phyloP scores from a whole-genome alignment of 2,888 invertebrate genomes.

The Aplocera efformata region DNA sequence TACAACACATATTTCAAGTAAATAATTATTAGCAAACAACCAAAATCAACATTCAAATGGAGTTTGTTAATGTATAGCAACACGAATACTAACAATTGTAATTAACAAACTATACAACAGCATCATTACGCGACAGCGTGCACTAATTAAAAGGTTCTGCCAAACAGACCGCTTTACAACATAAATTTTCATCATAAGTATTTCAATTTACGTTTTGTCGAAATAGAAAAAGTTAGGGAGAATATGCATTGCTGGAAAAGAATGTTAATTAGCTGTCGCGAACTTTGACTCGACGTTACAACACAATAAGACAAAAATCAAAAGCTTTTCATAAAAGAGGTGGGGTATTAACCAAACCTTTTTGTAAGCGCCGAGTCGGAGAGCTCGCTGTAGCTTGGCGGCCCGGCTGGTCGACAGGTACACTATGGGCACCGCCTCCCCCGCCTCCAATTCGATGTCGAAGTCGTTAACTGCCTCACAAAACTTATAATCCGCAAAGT shows the following conservation, averaged over 20 bases:
- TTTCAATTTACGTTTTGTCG: conserved; percentile 37
- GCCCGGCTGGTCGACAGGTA: conserved; percentile 76
- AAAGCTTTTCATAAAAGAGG: conserved; percentile 32
- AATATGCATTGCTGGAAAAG: conserved; percentile 31
- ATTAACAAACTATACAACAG: conserved; percentile 34
- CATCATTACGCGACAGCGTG: conserved; percentile 21
- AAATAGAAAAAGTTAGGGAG: conserved; percentile 33
- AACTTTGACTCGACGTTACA: conserved; percentile 36
- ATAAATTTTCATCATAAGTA: conserved; percentile 35
- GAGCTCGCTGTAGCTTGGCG: conserved; percentile 75
- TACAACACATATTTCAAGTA: no score
- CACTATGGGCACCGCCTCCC: conserved; percentile 67
- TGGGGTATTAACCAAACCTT: conserved; percentile 60
- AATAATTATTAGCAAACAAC: not conserved
- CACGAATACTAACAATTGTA: conserved; percentile 24
- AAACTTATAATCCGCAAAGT: conserved; percentile 70
- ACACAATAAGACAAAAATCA: conserved; percentile 29
- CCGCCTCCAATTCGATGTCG: conserved; percentile 66
- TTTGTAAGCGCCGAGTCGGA: conserved; percentile 79
- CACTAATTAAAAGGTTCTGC: conserved; percentile 39
- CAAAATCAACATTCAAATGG: conserved; percentile 2
- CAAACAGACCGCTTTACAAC: conserved; percentile 14
- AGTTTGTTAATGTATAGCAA: conserved; percentile 7
- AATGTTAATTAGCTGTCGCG: conserved; percentile 44
- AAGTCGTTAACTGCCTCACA: conserved; percentile 71